Base-by-base conservation (phyloP, 1,140 invertebrate species). In the Triops longicaudatus region DNA sequence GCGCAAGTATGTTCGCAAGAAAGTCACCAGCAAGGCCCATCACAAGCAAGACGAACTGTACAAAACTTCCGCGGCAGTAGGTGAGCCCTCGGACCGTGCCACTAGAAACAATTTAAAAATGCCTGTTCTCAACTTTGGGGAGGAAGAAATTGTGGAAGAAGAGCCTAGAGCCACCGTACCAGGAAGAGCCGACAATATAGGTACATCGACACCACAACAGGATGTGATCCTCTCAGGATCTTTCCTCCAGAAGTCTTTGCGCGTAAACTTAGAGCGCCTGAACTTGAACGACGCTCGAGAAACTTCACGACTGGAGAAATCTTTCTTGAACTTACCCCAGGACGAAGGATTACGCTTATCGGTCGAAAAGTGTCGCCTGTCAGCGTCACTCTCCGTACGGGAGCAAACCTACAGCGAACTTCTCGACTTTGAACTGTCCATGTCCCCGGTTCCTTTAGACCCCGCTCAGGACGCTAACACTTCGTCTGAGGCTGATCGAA, bases 371-470 rank as follows among this genome's bases (percentile, higher is more conserved):
- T n/a, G 0, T 22, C 50, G 22, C 17, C 7, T 37, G 31, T 63
- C 50, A 22, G 22, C 14, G 17, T 17, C 50, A 5, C 14, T 3
- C 4, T 63, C 50, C 7, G 14, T 1, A 63, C 22, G 14, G 7
- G 50, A 63, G 17, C n/a, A 63, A 63, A 63, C 50, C 50, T 63
- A 63, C 50, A 63, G 50, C 22, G 50, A 63, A 63, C 50, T 63
- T 22, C 14, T 63, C 10, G 17, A 63, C n/a, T 63, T 63, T 63
- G 50, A 63, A 17, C 6, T 63, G 50, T 63, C 50, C 3, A 22
- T 63, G n/a, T 63, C 50, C 50, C 50, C 50, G 10, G 50, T 17
- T n/a, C 50, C 50, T n/a, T 63, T 63, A 63, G 50, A 63, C 50
- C 6, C 14, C 1, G 50, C 14, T 63, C 6, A 63, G 5, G 9